Conservation (phyloP, 1,140 invertebrate genomes). For the Hesperophylax magnus region DNA sequence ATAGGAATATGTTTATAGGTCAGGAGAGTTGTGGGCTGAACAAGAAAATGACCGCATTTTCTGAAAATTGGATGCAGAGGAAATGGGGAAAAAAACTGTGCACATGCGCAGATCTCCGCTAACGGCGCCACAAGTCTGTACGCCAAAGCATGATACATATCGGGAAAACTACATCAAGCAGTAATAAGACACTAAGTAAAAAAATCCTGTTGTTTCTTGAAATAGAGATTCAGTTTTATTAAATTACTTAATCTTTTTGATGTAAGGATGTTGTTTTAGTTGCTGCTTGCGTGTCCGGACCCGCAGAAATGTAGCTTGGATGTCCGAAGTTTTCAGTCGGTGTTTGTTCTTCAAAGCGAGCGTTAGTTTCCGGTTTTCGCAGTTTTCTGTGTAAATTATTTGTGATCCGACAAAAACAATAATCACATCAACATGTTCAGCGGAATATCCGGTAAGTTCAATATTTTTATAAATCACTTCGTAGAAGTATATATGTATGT, state of each 20-base stretch:
- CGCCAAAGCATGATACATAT: not conserved
- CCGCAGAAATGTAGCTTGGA: slow-evolving; percentile 29
- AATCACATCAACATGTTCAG: slow-evolving; percentile 50
- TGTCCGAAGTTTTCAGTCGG: slow-evolving; percentile 32
- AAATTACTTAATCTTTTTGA: not conserved
- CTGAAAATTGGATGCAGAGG: slow-evolving; percentile 6
- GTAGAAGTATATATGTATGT: not conserved
- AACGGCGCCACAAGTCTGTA: slow-evolving; percentile 10
- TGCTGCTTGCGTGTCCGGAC: not conserved
- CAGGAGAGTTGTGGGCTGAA: not conserved
- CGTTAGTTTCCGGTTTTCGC: not conserved
- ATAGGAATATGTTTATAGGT: too few species aligned
- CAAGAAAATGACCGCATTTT: slow-evolving; percentile 20
- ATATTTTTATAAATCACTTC: not conserved
- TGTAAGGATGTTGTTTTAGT: not conserved
- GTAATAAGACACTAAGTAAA: not conserved
- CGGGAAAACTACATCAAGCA: not conserved
- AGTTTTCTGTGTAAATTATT: slow-evolving; percentile 40
- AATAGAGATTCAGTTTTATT: not conserved
- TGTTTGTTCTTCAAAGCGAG: slow-evolving; percentile 25
- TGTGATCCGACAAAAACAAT: slow-evolving; percentile 38
- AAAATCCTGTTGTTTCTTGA: not conserved
- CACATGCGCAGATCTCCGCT: slow-evolving; percentile 6
- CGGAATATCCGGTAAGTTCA: slow-evolving; percentile 49
- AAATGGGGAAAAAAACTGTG: not conserved